Evolutionary conservation across 2,888 invertebrate species (phyloP).

Genomic region (Leucophenga montana): DNA sequence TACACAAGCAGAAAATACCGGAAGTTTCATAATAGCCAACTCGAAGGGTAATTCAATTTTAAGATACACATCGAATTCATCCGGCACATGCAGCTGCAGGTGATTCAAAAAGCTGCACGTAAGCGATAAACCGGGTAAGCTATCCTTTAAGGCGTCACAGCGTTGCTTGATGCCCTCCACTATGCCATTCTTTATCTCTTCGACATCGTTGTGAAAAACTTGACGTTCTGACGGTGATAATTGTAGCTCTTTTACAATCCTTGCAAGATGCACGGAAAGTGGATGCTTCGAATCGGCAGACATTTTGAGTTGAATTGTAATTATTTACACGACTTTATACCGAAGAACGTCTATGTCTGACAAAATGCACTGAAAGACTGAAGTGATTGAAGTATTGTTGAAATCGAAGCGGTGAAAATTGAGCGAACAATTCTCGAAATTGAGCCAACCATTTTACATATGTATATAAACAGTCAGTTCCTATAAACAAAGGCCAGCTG

Average conservation of each 20-base stretch:
- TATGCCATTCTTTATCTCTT: slow-evolving; percentile 43
- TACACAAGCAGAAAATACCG: slow-evolving; percentile 33
- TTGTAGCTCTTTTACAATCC: slow-evolving; percentile 8
- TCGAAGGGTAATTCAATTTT: slow-evolving; percentile 40
- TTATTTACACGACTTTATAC: not conserved
- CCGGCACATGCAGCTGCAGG: slow-evolving; percentile 48
- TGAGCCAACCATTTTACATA: too few relatives aligned
- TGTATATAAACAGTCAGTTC: too few relatives aligned
- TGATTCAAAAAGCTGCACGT: slow-evolving; percentile 53
- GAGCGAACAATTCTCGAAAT: not conserved
- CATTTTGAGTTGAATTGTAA: not conserved
- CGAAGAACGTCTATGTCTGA: not conserved
- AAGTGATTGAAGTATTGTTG: not conserved
- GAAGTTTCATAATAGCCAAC: slow-evolving; percentile 17
- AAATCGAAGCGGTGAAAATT: too few relatives aligned
- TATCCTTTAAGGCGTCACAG: slow-evolving; percentile 33
- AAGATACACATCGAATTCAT: slow-evolving; percentile 60
- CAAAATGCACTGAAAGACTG: not conserved
- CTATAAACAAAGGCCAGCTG: too few relatives aligned
- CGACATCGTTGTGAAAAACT: slow-evolving; percentile 39
- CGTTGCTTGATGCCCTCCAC: slow-evolving; percentile 32
- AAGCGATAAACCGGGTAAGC: slow-evolving; percentile 41
- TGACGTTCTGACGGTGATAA: slow-evolving; percentile 15
- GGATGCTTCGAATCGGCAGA: not conserved
- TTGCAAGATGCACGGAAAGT: not conserved